phyloP scores from a whole-genome alignment of 2,888 invertebrate species.

The Dryomyza anilis region DNA sequence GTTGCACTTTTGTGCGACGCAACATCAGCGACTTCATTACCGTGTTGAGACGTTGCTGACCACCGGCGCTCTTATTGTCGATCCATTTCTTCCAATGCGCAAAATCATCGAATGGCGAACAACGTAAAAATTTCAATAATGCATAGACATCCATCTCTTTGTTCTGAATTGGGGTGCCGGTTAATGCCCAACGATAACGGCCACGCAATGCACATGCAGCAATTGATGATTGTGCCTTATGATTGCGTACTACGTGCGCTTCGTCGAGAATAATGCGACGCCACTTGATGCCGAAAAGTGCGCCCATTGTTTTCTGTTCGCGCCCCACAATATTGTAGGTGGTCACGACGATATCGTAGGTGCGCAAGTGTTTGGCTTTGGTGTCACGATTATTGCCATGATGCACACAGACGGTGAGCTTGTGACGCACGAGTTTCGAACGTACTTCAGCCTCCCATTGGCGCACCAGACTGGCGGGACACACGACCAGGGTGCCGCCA shows the following conservation, averaged over 20 bases:
- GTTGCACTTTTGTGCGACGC: constrained; percentile 84
- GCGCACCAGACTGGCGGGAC: constrained; percentile 87
- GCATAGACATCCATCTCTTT: constrained; percentile 84
- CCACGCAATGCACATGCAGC: constrained; percentile 67
- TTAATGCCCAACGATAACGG: constrained; percentile 79
- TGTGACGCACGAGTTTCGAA: constrained; percentile 67
- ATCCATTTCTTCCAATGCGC: constrained; percentile 92
- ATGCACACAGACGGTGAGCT: constrained; percentile 72
- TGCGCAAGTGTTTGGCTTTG: constrained; percentile 68
- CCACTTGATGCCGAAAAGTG: constrained; percentile 78
- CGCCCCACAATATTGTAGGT: constrained; percentile 79
- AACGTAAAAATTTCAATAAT: constrained; percentile 80
- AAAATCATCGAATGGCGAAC: constrained; percentile 88
- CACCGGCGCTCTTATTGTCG: constrained; percentile 79
- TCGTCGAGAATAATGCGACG: constrained; percentile 89
- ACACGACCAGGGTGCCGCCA: constrained; percentile 86
- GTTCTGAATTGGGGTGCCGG: constrained; percentile 96
- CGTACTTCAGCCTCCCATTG: constrained; percentile 88
- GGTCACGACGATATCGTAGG: constrained; percentile 83
- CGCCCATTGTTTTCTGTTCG: constrained; percentile 67
- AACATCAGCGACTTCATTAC: constrained; percentile 85
- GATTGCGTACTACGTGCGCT: constrained; percentile 89
- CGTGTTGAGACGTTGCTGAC: constrained; percentile 80
- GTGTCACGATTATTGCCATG: constrained; percentile 80
- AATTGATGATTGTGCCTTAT: constrained; percentile 75